These are phyloP conservation scores for Strigamia crassipes DNA, from an alignment of 2,888 invertebrate genomes.

Conservation along the genomic window DNA sequence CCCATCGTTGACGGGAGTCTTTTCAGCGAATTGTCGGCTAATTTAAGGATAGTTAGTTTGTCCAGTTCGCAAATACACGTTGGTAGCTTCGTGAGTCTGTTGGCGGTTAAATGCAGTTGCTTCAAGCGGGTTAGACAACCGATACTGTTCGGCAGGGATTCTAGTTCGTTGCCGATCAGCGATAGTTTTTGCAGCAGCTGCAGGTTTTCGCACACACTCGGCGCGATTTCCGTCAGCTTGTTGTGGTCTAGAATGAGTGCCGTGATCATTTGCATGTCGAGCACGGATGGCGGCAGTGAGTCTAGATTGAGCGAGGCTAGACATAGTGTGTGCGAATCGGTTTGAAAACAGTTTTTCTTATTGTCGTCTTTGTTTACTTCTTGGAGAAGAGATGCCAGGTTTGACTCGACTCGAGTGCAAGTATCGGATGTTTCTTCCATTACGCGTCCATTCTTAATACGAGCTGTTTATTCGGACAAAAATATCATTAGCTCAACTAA, in stretches of 20 bases:
- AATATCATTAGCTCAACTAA: no score
- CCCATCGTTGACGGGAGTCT: slow-evolving; percentile 16
- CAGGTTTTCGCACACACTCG: slow-evolving; percentile 10
- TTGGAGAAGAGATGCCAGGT: not conserved
- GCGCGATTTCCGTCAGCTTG: slow-evolving; percentile 42
- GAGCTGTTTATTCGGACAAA: no score
- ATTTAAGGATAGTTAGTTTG: slow-evolving; percentile 24
- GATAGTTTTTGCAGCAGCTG: slow-evolving; percentile 13
- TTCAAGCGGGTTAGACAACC: not conserved
- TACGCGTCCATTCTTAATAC: not conserved
- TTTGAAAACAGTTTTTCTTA: not conserved
- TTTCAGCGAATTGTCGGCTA: slow-evolving; percentile 29
- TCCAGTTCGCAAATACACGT: not conserved
- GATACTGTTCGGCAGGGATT: slow-evolving; percentile 22
- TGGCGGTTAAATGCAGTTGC: slow-evolving; percentile 45
- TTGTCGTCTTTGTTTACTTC: not conserved
- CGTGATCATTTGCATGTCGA: not conserved
- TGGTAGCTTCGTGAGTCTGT: slow-evolving; percentile 18
- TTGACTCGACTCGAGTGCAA: not conserved
- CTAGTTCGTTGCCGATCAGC: slow-evolving; percentile 45
- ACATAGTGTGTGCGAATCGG: not conserved
- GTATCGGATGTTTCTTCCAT: not conserved
- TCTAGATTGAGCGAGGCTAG: not conserved
- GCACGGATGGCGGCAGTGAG: not conserved
- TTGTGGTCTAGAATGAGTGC: slow-evolving; percentile 46